phyloP scores from a whole-genome alignment of 2,113 vertebrate species.

The Anarhynchus alexandrinus region DNA sequence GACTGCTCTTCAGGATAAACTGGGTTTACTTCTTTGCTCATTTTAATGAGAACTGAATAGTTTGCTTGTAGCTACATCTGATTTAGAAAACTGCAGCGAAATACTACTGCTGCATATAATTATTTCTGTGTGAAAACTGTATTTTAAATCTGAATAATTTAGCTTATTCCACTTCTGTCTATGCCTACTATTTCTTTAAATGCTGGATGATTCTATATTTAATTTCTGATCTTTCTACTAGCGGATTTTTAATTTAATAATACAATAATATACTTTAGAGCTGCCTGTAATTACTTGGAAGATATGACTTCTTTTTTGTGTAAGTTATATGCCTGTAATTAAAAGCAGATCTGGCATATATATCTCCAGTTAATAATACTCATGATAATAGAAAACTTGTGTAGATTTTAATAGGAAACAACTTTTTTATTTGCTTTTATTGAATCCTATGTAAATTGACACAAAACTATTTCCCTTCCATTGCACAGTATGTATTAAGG shows the following conservation, averaged over 20 bases:
- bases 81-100: neutral
- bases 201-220: conserved; percentile 5
- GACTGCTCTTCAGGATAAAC: neutral
- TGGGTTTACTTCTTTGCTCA: neutral
- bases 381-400: conserved; percentile 34
- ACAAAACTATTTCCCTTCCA: neutral
- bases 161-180: neutral
- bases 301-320: conserved; percentile 44
- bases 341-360: conserved; percentile 38
- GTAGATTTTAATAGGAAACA: conserved; percentile 45
- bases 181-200: neutral
- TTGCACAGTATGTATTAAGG: neutral
- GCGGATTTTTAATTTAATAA: conserved; percentile 30
- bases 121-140: neutral
- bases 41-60: neutral
- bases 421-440: conserved; percentile 25
- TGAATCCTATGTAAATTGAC: conserved; percentile 4
- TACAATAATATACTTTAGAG: conserved; percentile 39
- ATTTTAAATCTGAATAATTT: conserved; percentile 19
- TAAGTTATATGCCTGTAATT: conserved; percentile 55
- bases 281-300: conserved; percentile 53
- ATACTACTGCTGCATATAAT: neutral
- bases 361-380: conserved; percentile 36
- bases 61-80: neutral
- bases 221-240: conserved; percentile 47